Conservation (phyloP, 2,888 invertebrate genomes). For the Trichopria drosophilae region DNA sequence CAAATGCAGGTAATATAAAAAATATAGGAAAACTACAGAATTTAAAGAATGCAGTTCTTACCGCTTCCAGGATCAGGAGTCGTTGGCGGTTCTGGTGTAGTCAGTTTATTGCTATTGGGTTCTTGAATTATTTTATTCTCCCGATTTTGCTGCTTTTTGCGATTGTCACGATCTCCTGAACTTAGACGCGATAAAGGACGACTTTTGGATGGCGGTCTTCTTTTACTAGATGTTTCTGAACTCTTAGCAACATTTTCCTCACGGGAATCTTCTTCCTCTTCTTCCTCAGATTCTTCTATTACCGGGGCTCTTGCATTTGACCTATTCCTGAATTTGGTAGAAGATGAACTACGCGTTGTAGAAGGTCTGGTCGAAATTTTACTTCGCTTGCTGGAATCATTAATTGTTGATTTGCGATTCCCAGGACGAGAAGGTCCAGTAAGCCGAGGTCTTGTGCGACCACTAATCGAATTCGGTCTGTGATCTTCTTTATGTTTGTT, state of each 20-base stretch:
- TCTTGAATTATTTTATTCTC: constrained; percentile 50
- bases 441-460: constrained; percentile 24
- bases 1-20: no score
- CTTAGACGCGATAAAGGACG: constrained; percentile 38
- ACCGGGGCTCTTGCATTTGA: constrained; percentile 28
- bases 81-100: constrained; percentile 82
- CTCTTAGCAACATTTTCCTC: constrained; percentile 38
- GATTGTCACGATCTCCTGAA: constrained; percentile 41
- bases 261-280: constrained; percentile 29
- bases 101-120: constrained; percentile 59
- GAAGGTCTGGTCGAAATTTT: constrained; percentile 37
- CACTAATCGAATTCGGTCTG: constrained; percentile 20
- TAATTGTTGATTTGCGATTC: no score
- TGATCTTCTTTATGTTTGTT: constrained; percentile 31
- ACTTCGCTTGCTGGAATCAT: constrained; percentile 34
- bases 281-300: constrained; percentile 35
- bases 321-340: constrained; percentile 37
- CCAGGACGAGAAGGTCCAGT: constrained; percentile 18
- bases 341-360: constrained; percentile 33
- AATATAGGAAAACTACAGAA: no score
- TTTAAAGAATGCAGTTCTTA: constrained; percentile 58
- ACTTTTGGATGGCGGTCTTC: constrained; percentile 37
- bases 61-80: constrained; percentile 88
- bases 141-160: constrained; percentile 39
- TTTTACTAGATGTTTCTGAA: constrained; percentile 34